phyloP scores from a whole-genome alignment of 2,113 vertebrate genomes.

The Scatophagus argus region DNA sequence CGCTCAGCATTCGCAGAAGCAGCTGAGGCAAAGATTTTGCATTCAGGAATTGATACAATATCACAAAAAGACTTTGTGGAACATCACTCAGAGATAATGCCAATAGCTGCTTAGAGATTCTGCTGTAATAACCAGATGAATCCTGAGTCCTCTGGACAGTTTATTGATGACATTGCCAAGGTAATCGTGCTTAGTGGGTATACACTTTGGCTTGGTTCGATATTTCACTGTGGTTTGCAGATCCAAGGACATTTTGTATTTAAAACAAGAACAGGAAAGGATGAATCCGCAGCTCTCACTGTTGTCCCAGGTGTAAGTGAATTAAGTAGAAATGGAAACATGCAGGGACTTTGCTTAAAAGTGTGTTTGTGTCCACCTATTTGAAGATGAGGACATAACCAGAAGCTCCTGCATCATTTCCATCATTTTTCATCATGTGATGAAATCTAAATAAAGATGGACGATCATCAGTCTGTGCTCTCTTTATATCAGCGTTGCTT shows the following conservation, averaged over 20 bases:
- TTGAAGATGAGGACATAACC: conserved; percentile 50
- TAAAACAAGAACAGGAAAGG: conserved; percentile 37
- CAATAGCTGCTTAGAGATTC: conserved; percentile 57
- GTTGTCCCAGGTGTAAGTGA: conserved; percentile 40
- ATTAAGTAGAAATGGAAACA: conserved; percentile 33
- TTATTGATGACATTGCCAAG: conserved; percentile 66
- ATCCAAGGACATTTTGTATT: conserved; percentile 57
- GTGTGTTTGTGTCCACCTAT: conserved; percentile 23
- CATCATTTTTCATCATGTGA: too few species aligned
- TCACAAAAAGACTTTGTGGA: conserved; percentile 55
- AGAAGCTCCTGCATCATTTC: conserved; percentile 5
- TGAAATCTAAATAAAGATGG: conserved; percentile 37
- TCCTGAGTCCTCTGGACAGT: conserved; percentile 50
- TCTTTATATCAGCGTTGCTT: not conserved
- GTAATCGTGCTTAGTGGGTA: conserved; percentile 59
- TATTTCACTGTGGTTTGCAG: conserved; percentile 44
- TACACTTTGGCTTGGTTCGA: conserved; percentile 51
- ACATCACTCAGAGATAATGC: conserved; percentile 64
- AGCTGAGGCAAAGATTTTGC: conserved; percentile 18
- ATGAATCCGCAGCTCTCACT: conserved; percentile 30
- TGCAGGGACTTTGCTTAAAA: conserved; percentile 22
- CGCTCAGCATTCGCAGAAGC: conserved; percentile 1
- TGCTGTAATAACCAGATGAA: conserved; percentile 60
- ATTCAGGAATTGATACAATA: conserved; percentile 47
- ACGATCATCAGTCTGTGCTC: conserved; percentile 1